Evolutionary conservation across 2,797 vertebrate species (phyloP), one percentile per base, ranked within the genome.

Genomic region (Cichlasoma orientale): DNA sequence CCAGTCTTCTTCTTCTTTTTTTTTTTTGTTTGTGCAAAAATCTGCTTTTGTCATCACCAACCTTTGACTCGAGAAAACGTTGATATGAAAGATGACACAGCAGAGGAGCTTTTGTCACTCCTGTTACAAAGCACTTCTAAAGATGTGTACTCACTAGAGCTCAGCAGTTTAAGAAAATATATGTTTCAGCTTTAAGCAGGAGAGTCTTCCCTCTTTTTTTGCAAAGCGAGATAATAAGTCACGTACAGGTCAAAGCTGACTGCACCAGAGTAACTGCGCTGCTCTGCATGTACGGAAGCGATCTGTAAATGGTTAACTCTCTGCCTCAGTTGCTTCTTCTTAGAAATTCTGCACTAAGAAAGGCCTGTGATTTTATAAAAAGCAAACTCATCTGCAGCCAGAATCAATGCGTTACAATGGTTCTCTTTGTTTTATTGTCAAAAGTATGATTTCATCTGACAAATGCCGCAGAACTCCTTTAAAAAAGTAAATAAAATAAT

Each of bases 301-400:
- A 23, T 36, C 75, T 86, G 78, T 88, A 70, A 90, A 92, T 85
- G 73, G 73, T 92, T 89, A 88, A 90, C 82, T 33, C 31, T 41
- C 33, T 25, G 61, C 1, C 33, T 19, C 29, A 23, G 21, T 29
- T 47, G 21, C 18, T 74, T 59, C n/a, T 14, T 33, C 18, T 38
- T n/a, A 38, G 25, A 9, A 70, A 29, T 68, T 77, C 12, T 53
- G 56, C 31, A 1, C 5, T 3, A 4, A 66, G 33, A 53, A n/a
- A 1, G 11, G 14, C 18, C 41, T 50, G 18, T 23, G 47, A 61
- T 69, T 69, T 71, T 63, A 79, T 74, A 23, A 38, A 18, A 58
- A 77, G 47, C 10, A 69, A 73, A 71, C 56, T 27, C 36, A 13
- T 66, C 41, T 47, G 41, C 23, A 23, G 50, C 69, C 9, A 44